phyloP scores from a whole-genome alignment of 2,113 vertebrate species.

The Verasper variegatus region DNA sequence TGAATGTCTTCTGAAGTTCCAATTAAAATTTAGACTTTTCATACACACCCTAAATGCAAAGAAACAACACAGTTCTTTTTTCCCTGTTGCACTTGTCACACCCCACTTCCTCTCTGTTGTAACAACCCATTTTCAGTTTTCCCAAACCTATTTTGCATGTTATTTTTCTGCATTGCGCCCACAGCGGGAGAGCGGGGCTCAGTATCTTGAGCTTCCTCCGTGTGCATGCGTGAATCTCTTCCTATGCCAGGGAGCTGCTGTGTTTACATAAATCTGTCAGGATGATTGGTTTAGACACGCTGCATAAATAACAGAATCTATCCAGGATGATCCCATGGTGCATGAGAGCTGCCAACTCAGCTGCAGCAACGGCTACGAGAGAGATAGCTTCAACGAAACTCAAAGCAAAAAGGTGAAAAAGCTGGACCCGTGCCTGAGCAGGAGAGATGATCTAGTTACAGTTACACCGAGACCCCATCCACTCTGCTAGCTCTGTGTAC shows the following conservation, averaged over 20 bases:
- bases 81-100: neutral
- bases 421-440: constrained; percentile 20
- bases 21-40: neutral
- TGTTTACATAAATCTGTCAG: constrained; percentile 72
- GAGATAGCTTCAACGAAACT: constrained; percentile 23
- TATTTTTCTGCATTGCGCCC: constrained; percentile 7
- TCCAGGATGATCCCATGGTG: constrained; percentile 71
- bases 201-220: constrained; percentile 47
- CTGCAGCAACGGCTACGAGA: constrained; percentile 56
- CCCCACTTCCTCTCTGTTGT: neutral
- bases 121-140: constrained; percentile 18
- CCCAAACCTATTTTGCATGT: constrained; percentile 30
- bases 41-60: neutral
- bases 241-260: constrained; percentile 67
- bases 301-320: constrained; percentile 73
- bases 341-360: constrained; percentile 61
- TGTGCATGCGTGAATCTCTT: constrained; percentile 48
- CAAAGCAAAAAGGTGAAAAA: constrained; percentile 33
- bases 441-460: constrained; percentile 16
- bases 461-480: neutral
- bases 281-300: constrained; percentile 75
- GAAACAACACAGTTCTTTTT: neutral
- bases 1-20: neutral
- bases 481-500: no score
- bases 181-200: constrained; percentile 36